phyloP scores from a whole-genome alignment of 2,113 vertebrate genomes.

The Corvus cornix region DNA sequence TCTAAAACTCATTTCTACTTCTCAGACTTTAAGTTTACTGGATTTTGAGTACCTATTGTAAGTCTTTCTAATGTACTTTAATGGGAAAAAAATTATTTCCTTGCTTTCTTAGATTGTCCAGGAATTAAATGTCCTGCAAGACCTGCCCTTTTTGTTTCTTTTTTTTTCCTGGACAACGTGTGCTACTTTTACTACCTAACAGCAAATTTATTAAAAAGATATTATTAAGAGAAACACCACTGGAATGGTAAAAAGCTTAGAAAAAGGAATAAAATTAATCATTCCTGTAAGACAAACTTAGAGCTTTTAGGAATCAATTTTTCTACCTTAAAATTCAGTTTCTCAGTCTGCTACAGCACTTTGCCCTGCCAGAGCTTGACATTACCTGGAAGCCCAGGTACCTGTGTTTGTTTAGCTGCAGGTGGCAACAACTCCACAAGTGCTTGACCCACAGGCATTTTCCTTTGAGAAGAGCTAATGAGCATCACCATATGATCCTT shows the following conservation, averaged over 20 bases:
- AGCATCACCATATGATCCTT: neutral
- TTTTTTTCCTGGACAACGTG: rapidly evolving
- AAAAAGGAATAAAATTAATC: neutral
- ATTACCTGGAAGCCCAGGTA: neutral
- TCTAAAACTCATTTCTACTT: neutral
- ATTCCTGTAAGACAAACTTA: neutral
- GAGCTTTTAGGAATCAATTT: neutral
- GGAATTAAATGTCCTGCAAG: neutral
- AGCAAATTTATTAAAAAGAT: neutral
- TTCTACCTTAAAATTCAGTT: neutral
- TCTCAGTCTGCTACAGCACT: neutral
- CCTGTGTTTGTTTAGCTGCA: neutral
- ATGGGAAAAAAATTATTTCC: neutral
- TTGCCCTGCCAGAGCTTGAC: neutral
- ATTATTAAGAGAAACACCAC: neutral
- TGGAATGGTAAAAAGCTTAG: neutral
- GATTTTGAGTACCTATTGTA: neutral
- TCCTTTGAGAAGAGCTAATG: neutral
- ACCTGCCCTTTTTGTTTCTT: rapidly evolving
- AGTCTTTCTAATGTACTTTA: neutral
- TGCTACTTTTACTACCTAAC: neutral
- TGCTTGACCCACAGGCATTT: neutral
- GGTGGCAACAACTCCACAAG: neutral
- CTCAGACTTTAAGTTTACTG: neutral
- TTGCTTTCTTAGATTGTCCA: neutral